Evolutionary conservation across 1,140 invertebrate genomes (phyloP), one percentile per base, ranked within the genome.

Genomic region (Acarapis woodi): DNA sequence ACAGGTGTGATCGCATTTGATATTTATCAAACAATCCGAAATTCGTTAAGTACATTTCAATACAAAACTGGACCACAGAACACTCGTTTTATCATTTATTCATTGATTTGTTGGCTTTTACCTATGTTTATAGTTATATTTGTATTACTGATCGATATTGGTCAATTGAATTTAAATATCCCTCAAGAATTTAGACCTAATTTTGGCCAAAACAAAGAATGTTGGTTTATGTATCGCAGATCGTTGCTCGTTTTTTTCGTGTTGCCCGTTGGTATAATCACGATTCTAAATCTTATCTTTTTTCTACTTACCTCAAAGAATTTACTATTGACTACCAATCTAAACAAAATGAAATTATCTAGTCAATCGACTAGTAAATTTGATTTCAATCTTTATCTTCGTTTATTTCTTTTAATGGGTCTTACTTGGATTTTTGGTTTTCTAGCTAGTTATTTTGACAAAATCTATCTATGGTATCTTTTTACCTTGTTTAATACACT

Each of bases 1-100:
- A 66, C 63, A 59, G 59, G 61, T 31, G 57, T 63, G 2, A 59
- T 68, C 51, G 56, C 64, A 0, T 66, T 59, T 46, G 65, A 67
- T 44, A 56, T 66, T 2, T 67, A 56, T 52, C 47, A 56, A 19
- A 63, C 65, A 15, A 49, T 65, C 6, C 45, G 51, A 32, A 39
- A 60, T 40, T 61, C 62, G 4, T 62, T 62, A 1, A 50, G 51
- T 14, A 55, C 64, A 43, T 46, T 65, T 3, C 38, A 60, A 25
- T 53, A 62, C 4, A 16, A 54, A 48, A 21, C 40, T 49, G 20
- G 58, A 51, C 23, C 48, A 19, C 54, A 59, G 37, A 39, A 47
- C 29, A 54, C 48, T 21, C 46, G 53, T 26, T 61, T 66, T 33
- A 47, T 60, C 5, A 44, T 53, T 4, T 67, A 68, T 45, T 58